phyloP scores from a whole-genome alignment of 2,113 vertebrate species.

The Anoura caudifer region DNA sequence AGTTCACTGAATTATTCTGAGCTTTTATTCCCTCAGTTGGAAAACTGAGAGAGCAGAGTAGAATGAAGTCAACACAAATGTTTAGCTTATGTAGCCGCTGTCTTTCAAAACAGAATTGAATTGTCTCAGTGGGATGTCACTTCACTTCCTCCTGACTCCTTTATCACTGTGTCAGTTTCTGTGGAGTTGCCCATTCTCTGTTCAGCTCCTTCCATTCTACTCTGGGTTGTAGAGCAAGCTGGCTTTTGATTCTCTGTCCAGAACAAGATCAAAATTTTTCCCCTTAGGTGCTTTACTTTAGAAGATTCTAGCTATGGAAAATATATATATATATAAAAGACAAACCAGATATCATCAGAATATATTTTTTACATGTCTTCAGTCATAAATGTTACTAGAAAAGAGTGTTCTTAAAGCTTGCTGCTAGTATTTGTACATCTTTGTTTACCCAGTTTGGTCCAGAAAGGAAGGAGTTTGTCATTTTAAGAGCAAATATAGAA shows the following conservation, averaged over 20 bases:
- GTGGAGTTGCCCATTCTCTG: neutral
- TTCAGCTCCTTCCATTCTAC: neutral
- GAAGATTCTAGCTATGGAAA: neutral
- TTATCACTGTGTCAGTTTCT: neutral
- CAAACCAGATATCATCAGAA: neutral
- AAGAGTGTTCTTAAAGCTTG: neutral
- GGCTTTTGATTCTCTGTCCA: neutral
- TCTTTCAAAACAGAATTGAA: neutral
- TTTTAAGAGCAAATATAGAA: constrained; percentile 36
- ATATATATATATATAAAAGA: neutral
- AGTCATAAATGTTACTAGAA: neutral
- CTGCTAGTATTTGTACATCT: neutral
- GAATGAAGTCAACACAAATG: neutral
- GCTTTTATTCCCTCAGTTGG: neutral
- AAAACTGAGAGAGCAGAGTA: neutral
- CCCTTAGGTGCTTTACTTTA: neutral
- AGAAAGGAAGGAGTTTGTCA: constrained; percentile 24
- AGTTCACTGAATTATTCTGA: neutral
- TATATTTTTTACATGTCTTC: neutral
- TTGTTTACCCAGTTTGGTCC: neutral
- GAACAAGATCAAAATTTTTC: neutral
- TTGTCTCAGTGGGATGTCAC: neutral
- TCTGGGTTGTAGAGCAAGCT: neutral
- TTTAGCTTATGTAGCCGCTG: neutral
- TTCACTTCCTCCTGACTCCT: neutral